Conservation (phyloP, 2,113 vertebrate genomes). For the Leiothrix lutea region DNA sequence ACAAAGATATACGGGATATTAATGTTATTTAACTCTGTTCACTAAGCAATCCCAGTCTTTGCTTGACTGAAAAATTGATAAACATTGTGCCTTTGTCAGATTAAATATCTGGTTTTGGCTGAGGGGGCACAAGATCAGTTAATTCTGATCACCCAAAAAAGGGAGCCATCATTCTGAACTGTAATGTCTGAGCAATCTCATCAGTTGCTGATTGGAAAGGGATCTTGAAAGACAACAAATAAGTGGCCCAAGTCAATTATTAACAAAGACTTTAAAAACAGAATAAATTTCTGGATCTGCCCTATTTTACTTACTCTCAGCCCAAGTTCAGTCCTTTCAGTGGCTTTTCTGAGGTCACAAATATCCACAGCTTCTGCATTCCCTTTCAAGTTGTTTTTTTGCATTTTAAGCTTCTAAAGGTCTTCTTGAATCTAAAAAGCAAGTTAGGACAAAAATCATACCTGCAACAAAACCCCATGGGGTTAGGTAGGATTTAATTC, state of each 20-base stretch:
- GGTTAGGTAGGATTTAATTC: neutral
- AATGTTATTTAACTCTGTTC: neutral
- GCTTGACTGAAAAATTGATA: neutral
- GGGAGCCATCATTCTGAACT: neutral
- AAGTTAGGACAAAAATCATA: neutral
- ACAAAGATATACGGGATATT: neutral
- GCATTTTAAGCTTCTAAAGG: slow-evolving; percentile 73
- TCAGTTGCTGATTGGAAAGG: neutral
- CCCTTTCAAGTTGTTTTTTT: neutral
- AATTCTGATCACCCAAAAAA: neutral
- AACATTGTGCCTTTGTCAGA: neutral
- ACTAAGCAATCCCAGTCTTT: neutral
- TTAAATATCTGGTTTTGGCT: neutral
- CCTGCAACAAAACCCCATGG: neutral
- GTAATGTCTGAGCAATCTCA: neutral
- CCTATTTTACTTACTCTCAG: slow-evolving; percentile 70
- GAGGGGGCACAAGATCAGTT: neutral
- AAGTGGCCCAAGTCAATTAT: neutral
- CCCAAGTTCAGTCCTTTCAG: slow-evolving; percentile 70
- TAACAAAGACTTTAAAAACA: neutral
- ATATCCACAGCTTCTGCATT: slow-evolving; percentile 43
- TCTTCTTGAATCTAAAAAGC: slow-evolving; percentile 79
- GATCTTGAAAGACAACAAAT: neutral
- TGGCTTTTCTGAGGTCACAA: slow-evolving; percentile 69
- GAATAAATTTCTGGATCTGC: neutral